Evolutionary conservation across 2,797 vertebrate species (phyloP).

Genomic region (Cirrhinus molitorella): DNA sequence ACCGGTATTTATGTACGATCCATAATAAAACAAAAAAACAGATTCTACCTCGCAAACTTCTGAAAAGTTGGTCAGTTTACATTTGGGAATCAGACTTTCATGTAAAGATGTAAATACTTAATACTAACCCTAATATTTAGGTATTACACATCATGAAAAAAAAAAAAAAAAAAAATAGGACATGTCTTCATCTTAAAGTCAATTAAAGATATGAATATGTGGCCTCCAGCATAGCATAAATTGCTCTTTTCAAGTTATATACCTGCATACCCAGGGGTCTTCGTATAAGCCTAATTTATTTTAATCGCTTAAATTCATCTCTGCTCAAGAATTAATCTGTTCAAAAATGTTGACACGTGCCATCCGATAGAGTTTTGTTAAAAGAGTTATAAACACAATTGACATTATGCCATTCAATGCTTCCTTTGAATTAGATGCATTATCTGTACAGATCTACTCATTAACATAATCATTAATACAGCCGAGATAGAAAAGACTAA

Average conservation of each 20-base stretch:
- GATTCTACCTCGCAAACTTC: background rate
- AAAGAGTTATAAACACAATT: conserved; percentile 75
- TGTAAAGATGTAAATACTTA: conserved; percentile 68
- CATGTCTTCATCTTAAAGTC: conserved; percentile 96
- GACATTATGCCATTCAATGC: conserved; percentile 79
- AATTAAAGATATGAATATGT: conserved; percentile 96
- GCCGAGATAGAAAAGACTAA: conserved; percentile 57
- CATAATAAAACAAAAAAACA: background rate
- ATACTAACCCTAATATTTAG: conserved; percentile 65
- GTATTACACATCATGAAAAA: conserved; percentile 67
- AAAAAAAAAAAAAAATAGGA: conserved; percentile 83
- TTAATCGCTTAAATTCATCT: conserved; percentile 74
- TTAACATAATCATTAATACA: conserved; percentile 80
- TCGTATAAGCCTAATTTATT: conserved; percentile 82
- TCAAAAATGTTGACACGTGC: conserved; percentile 62
- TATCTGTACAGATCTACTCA: conserved; percentile 76
- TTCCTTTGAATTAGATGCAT: conserved; percentile 76
- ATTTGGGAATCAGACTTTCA: conserved; percentile 35
- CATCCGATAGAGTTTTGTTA: conserved; percentile 65
- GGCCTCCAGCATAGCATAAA: conserved; percentile 91
- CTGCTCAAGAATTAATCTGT: conserved; percentile 65
- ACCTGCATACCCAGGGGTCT: conserved; percentile 88
- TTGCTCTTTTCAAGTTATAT: conserved; percentile 91
- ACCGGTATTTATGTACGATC: background rate
- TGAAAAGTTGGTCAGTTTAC: conserved; percentile 61